Conservation (phyloP, 2,797 vertebrate species). For the Macrochelys suwanniensis region DNA sequence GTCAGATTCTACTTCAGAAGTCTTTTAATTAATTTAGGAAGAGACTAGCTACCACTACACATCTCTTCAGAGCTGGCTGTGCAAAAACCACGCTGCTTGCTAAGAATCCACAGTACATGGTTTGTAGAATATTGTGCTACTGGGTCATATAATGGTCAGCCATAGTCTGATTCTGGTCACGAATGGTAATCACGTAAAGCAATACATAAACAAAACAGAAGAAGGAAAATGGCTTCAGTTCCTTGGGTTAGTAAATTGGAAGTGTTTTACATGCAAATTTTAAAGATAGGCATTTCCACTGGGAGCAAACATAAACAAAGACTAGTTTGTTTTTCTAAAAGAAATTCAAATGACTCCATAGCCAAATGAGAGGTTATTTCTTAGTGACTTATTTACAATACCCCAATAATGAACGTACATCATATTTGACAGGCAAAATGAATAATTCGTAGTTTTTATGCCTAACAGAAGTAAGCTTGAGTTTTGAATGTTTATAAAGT, state of each 20-base stretch:
- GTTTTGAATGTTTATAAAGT: slow-evolving; percentile 30
- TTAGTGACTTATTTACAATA: slow-evolving; percentile 31
- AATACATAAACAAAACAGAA: background rate
- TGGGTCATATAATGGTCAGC: background rate
- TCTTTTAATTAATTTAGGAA: slow-evolving; percentile 4
- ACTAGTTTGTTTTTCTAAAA: background rate
- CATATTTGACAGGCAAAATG: slow-evolving; percentile 33
- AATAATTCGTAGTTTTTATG: slow-evolving; percentile 31
- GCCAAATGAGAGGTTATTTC: slow-evolving; percentile 6
- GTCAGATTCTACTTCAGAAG: slow-evolving; percentile 28
- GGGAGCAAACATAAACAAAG: background rate
- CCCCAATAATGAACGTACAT: background rate
- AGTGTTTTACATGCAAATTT: slow-evolving; percentile 5
- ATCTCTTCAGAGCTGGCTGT: background rate
- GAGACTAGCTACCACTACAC: background rate
- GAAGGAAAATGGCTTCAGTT: background rate
- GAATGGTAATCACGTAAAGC: background rate
- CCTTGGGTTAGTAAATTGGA: background rate
- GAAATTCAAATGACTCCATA: background rate
- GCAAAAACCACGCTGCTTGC: too few species aligned
- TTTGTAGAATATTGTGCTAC: accelerated
- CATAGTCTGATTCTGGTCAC: background rate
- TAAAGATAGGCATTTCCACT: background rate
- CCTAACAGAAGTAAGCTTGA: background rate
- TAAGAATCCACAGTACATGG: accelerated